Base-by-base conservation (phyloP, 2,888 invertebrate species). In the Malachius bipustulatus region DNA sequence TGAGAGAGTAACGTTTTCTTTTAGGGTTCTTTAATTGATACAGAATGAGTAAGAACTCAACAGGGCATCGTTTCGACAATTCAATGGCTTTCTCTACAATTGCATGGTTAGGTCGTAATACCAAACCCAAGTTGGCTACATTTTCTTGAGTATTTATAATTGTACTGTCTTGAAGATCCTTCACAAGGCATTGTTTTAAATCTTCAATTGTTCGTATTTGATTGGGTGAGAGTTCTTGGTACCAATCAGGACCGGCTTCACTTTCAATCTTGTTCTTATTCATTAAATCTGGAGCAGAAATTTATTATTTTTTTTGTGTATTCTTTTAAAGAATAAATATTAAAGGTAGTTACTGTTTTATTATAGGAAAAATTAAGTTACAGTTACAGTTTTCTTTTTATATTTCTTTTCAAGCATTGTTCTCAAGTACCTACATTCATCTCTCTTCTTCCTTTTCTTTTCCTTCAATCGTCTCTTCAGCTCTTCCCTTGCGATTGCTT, bases 11-110 rank as follows among this genome's bases (percentile, higher is more conserved):
- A 3, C 34, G 28, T 1, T 37, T 49, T 47, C 59, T 44, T n/a
- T 53, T 43, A 3, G 56, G 55, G 37, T 59, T 48, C 2, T 54
- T 49, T 14, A 59, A 16, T 35, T 59, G 56, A 38, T 61, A 62
- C 3, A 64, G 41, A 14, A 56, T 49, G 29, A 62, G 38, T 3
- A 64, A 47, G 42, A 63, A 63, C 39, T 63, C 61, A 1, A 59
- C 49, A 1, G 61, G 56, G 34, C 51, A 52, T 29, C 46, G 45
- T 24, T 54, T 55, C 34, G 56, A 57, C 6, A 51, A 42, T 4
- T 46, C 45, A 26, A 64, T 37, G 24, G 61, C 60, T 12, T 40
- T 47, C 32, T 45, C 36, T 3, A 61, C 35, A 16, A 51, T 43
- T 11, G 37, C 43, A 9, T 42, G 41, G 34, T 49, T 51, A 2